A percentile compares a stretch with the other conserved stretches of the same genome.
Evolutionary conservation across 1,140 invertebrate species (phyloP).

Genomic region (Tetramorium alpestre): DNA sequence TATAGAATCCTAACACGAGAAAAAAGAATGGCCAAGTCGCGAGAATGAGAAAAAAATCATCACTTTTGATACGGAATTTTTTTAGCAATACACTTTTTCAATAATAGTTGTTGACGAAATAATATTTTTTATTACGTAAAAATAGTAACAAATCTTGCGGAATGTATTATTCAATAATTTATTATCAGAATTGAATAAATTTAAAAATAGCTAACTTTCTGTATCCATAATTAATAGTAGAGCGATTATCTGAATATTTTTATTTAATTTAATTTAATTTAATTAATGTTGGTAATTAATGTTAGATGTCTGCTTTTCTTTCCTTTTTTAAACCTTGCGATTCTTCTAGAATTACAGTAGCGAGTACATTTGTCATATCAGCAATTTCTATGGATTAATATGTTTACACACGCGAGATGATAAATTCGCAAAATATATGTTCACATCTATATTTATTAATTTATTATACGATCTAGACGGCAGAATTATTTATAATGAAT

Average conservation of each 20-base stretch:
- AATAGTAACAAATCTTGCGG: not conserved
- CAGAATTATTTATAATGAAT: constrained; percentile 22
- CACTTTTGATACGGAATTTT: not conserved
- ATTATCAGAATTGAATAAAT: not conserved
- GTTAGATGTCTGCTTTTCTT: not conserved
- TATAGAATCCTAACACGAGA: not conserved
- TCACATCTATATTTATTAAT: not conserved
- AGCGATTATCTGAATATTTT: not conserved
- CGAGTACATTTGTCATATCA: not conserved
- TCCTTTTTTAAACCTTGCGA: not conserved
- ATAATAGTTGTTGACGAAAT: not conserved
- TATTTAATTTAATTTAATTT: not conserved
- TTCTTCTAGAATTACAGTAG: not conserved
- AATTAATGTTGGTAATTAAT: not conserved
- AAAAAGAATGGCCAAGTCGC: not conserved
- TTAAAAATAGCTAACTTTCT: not conserved
- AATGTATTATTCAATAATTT: not conserved
- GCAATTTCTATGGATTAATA: not conserved
- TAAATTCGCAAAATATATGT: not conserved
- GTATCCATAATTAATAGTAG: not conserved
- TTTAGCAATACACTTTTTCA: not conserved
- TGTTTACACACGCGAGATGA: not conserved
- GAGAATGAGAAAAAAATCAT: not conserved
- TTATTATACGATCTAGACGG: not conserved
- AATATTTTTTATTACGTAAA: not conserved